phyloP scores from a whole-genome alignment of 2,113 vertebrate species.

The Gymnarchus niloticus region DNA sequence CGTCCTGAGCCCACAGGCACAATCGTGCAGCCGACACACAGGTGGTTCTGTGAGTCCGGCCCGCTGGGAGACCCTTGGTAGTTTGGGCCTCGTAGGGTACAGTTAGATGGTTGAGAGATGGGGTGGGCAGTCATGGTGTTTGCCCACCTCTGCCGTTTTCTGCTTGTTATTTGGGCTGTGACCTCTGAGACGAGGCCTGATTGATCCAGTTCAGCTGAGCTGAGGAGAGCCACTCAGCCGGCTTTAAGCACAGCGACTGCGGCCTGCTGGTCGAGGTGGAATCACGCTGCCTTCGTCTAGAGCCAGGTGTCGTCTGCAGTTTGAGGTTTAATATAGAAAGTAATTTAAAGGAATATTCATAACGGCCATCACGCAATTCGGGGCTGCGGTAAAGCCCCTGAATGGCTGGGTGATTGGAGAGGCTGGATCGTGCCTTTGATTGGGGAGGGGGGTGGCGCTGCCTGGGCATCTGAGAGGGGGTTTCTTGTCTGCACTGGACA shows the following conservation, averaged over 20 bases:
- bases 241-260: slow-evolving; percentile 37
- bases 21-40: not conserved
- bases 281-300: too few relatives aligned
- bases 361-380: slow-evolving; percentile 33
- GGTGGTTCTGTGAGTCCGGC: not conserved
- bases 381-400: slow-evolving; percentile 8
- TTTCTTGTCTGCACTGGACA: not conserved
- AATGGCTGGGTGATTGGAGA: slow-evolving; percentile 53
- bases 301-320: slow-evolving; percentile 38
- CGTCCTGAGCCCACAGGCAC: not conserved
- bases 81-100: too few relatives aligned
- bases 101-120: too few relatives aligned
- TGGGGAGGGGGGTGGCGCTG: not conserved
- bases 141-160: too few relatives aligned
- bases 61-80: not conserved
- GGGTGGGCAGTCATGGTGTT: too few relatives aligned
- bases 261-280: too few relatives aligned
- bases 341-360: slow-evolving; percentile 48
- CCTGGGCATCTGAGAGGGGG: not conserved
- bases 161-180: too few relatives aligned
- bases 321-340: slow-evolving; percentile 35
- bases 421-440: slow-evolving; percentile 29
- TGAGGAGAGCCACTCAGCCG: slow-evolving; percentile 37
- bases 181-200: too few relatives aligned
- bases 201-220: slow-evolving; percentile 26